A percentile compares a stretch with the other conserved stretches of the same genome.
phyloP scores from a whole-genome alignment of 2,113 vertebrate genomes.

The Nerophis lumbriciformis region DNA sequence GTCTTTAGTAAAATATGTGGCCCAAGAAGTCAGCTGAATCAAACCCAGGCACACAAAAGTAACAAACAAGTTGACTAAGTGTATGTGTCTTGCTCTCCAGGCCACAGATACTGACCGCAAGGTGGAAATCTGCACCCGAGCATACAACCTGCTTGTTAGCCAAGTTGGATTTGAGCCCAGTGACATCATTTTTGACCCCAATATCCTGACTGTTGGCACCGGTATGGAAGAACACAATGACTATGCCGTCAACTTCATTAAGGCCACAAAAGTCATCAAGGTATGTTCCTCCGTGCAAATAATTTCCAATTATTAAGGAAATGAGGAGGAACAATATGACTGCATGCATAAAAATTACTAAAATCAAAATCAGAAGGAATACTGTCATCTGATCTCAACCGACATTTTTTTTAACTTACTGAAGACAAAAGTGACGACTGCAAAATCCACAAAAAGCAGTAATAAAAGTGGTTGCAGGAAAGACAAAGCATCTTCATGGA shows the following conservation, averaged over 20 bases:
- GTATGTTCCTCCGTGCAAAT: conserved; percentile 51
- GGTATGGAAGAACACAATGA: conserved; percentile 94
- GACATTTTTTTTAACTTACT: no score
- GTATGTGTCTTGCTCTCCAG: conserved; percentile 50
- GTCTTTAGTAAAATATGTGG: neutral
- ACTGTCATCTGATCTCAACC: no score
- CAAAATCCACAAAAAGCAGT: no score
- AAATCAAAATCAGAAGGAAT: no score
- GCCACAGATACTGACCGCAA: conserved; percentile 86
- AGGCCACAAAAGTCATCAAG: conserved; percentile 85
- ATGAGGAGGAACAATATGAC: no score
- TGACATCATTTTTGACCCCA: conserved; percentile 98
- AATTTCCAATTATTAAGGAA: no score
- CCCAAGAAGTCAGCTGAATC: neutral
- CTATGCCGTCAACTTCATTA: conserved; percentile 88
- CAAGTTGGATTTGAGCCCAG: conserved; percentile 83
- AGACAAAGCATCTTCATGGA: no score
- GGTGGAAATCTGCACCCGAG: conserved; percentile 83
- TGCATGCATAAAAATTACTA: no score
- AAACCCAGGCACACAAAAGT: neutral
- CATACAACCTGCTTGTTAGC: conserved; percentile 81
- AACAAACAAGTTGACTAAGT: neutral
- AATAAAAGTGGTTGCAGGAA: no score
- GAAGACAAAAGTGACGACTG: no score
- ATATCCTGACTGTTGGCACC: conserved; percentile 95